Percentiles rank a stretch among this genome's conserved stretches.
These are phyloP conservation scores for Platysteira castanea DNA, from an alignment of 2,113 vertebrate genomes.

Conservation along the genomic window DNA sequence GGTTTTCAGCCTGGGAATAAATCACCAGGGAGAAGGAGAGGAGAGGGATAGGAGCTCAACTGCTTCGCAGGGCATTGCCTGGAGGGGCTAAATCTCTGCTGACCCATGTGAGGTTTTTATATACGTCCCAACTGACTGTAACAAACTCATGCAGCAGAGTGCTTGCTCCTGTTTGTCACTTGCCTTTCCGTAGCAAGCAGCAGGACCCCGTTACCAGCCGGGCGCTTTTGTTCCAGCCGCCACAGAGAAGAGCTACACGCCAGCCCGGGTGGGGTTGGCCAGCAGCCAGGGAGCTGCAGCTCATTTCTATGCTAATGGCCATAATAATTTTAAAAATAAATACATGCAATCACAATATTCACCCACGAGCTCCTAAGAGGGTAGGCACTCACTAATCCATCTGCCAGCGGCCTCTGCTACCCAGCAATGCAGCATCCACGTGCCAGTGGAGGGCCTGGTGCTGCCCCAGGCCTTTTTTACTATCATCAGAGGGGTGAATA, in stretches of 20 bases:
- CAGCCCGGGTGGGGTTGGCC: neutral
- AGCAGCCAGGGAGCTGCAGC: constrained; percentile 41
- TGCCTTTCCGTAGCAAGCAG: neutral
- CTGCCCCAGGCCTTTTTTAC: neutral
- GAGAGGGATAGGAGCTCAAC: neutral
- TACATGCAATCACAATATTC: constrained; percentile 19
- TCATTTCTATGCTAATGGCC: constrained; percentile 58
- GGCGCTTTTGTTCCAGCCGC: neutral
- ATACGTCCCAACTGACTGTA: neutral
- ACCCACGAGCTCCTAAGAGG: neutral
- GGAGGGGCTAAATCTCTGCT: neutral
- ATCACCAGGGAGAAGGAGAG: neutral
- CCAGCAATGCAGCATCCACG: neutral
- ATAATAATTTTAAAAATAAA: constrained; percentile 51
- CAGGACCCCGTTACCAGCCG: neutral
- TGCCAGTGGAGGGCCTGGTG: neutral
- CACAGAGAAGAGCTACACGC: neutral
- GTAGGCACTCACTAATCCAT: neutral
- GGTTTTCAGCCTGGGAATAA: neutral
- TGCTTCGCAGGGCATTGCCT: neutral
- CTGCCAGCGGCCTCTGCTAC: neutral
- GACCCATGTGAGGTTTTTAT: neutral
- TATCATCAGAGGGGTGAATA: neutral
- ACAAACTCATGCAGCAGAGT: neutral
- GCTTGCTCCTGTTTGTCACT: neutral